Evolutionary conservation across 2,797 vertebrate genomes (phyloP), one percentile per base, ranked within the genome.

Genomic region (Typhlichthys subterraneus): DNA sequence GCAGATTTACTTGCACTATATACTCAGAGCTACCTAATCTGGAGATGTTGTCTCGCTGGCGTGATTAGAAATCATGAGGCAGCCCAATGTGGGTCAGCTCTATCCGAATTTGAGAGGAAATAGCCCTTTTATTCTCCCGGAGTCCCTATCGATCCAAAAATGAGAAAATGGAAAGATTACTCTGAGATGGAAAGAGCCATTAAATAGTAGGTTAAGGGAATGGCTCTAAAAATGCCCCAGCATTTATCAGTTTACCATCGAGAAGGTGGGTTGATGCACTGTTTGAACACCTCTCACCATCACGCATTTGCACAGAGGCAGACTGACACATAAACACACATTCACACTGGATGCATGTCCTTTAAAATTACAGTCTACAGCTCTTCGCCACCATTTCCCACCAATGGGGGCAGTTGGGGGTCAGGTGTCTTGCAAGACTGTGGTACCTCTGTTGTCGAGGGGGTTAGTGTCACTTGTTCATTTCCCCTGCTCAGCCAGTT

Each of bases 101-200:
- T 80, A 86, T 84, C 79, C 82, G 70, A 72, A 76, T 89, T 9
- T 87, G 72, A 77, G 80, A 85, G 82, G 81, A 88, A 88, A 87
- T 81, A 62, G 85, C 73, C 72, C 78, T 86, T 87, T 89, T 75
- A 83, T 86, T 86, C 68, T 81, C 70, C 76, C 63, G 17, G 72
- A 87, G 69, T 75, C 79, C 66, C 62, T 65, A 86, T 89, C 72
- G 85, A 88, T 89, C 80, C 64, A 73, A 77, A 85, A 88, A 85
- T 85, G 73, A 81, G 77, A 82, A 88, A 85, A 88, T 87, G 76
- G 80, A 87, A 87, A 84, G 80, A 88, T 85, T 85, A 80, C 76
- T 65, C 74, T 53, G 71, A 87, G 84, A 84, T 85, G 78, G 82
- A 85, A 82, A 77, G 78, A 79, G 72, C 79, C 65, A 82, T 83